Base-by-base conservation (phyloP, 2,888 invertebrate genomes). In the Sesamia inferens region DNA sequence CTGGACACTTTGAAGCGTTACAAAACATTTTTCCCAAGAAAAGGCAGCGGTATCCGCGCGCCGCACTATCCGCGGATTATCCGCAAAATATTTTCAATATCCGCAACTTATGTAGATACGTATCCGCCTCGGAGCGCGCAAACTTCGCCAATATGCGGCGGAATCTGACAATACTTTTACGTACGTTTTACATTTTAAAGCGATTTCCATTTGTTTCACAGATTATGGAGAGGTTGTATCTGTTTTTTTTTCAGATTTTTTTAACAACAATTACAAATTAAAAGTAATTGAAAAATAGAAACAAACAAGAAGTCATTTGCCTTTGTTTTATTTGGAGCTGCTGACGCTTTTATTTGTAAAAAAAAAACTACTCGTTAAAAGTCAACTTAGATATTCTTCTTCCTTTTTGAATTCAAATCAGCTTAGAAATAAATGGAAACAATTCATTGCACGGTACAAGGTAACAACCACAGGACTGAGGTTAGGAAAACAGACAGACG, bases 1-100 rank as follows among this genome's bases (percentile, higher is more conserved):
- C 76, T 74, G 78, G 79, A 76, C 79, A 81, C 79, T 78, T 77
- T 77, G 59, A 59, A 73, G 71, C 72, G 81, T 57, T 81, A 79
- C 80, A 75, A 83, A 85, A 87, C 83, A 84, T 86, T 87, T 87
- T 83, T 61, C 71, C 39, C 64, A 68, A 76, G 76, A 76, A 77
- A 81, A 81, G 81, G 67, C 81, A 68, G 61, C 71, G 68, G 70
- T 68, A 73, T 59, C 76, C 72, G 76, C 73, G 66, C 70, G 55
- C 82, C 61, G 64, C 77, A 67, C 81, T 78, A 87, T 83, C 77
- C 84, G 82, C 87, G 90, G 88, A 90, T 92, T 88, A 90, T 90
- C 91, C 88, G 88, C 86, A 88, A 91, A 91, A 93, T 92, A 93
- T 93, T 93, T 92, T 90, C 92, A 92, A 93, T 93, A 93, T 92